Evolutionary conservation across 2,888 invertebrate species (phyloP), one percentile per base, ranked within the genome.

Genomic region (Melangyna quadrimaculata): DNA sequence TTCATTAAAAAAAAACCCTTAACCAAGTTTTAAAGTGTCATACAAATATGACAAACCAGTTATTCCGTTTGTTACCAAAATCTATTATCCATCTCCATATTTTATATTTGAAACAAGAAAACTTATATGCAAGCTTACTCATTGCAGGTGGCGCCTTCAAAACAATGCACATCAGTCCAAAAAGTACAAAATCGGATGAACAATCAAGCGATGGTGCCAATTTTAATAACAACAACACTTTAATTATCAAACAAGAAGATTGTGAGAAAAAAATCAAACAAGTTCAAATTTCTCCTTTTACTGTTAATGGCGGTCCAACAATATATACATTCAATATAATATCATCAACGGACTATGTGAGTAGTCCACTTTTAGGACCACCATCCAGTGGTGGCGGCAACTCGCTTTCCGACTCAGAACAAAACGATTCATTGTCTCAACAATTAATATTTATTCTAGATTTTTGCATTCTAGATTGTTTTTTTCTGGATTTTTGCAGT

Each of bases 121-220:
- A n/a, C n/a, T n/a, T n/a, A n/a, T n/a, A n/a, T n/a, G n/a, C n/a
- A n/a, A n/a, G n/a, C n/a, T n/a, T n/a, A n/a, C 24, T 61, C 9
- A 1, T 37, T 35, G 48, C 55, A 91, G 97, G 97, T 63, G 97
- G 98, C 22, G 98, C 98, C 48, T 98, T 98, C 91, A 97, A 97
- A 92, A 97, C 97, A 17, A 91, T 97, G 93, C 97, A 96, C 4
- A 92, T 93, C 57, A 94, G 94, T 87, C 94, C 94, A 27, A 94
- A 94, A 89, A 93, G 91, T 88, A 90, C 90, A 87, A 91, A 91
- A 88, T 70, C 88, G 19, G 91, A 91, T 78, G 91, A 91, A 83
- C 88, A 88, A 65, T 61, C 55, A 6, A 48, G 48, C 4, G 77
- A 77, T 2, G 72, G 87, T 22, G 81, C 72, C 22, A 87, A 40